Conservation (phyloP, 2,113 vertebrate species). For the Menidia beryllina region DNA sequence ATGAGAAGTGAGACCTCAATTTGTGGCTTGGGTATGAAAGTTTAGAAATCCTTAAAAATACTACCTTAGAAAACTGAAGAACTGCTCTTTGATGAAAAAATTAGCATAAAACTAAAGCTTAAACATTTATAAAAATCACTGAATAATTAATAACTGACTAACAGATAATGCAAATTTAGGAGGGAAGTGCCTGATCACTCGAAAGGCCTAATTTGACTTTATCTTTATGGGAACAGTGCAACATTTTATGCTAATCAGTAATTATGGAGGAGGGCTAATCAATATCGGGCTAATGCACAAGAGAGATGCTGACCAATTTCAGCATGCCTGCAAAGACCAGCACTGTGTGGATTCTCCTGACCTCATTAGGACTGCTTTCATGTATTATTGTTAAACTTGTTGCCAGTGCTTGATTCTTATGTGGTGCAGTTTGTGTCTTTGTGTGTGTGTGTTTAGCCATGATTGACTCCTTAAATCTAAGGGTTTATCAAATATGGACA, state of each 20-base stretch:
- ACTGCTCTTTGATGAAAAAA: slow-evolving; percentile 1
- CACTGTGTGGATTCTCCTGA: neutral
- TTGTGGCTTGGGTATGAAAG: neutral
- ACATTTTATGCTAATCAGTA: slow-evolving; percentile 21
- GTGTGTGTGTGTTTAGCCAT: no score
- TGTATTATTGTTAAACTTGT: neutral
- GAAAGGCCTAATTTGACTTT: slow-evolving; percentile 27
- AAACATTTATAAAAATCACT: slow-evolving; percentile 29
- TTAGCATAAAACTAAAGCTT: slow-evolving; percentile 45
- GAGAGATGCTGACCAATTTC: neutral
- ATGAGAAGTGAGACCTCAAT: neutral
- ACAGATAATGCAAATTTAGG: slow-evolving; percentile 34
- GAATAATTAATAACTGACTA: slow-evolving; percentile 34
- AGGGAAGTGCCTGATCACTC: slow-evolving; percentile 20
- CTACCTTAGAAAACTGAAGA: slow-evolving; percentile 11
- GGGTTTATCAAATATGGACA: no score
- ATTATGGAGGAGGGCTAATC: slow-evolving; percentile 20
- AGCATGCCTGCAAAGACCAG: neutral
- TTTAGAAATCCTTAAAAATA: neutral
- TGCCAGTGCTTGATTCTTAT: no score
- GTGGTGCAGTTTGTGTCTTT: no score
- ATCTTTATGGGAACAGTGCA: slow-evolving; percentile 23
- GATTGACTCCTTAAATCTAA: no score
- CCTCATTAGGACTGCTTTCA: neutral
- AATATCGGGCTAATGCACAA: neutral